These are phyloP conservation scores for Coleophora deauratella DNA, from an alignment of 2,888 invertebrate species.

Conservation along the genomic window DNA sequence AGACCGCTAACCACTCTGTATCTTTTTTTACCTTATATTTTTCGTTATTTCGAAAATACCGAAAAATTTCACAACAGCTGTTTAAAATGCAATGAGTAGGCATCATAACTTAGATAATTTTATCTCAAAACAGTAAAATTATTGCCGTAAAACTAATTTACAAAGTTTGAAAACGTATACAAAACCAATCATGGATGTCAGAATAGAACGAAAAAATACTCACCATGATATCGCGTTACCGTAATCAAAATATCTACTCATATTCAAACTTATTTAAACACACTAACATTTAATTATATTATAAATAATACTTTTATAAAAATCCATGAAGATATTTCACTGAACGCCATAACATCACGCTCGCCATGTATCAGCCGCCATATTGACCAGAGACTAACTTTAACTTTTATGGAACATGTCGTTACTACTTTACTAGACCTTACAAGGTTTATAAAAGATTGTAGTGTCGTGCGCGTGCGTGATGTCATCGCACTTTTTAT, in stretches of 20 bases:
- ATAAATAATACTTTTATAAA: conserved; percentile 37
- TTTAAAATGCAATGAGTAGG: not conserved
- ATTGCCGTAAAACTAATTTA: conserved; percentile 6
- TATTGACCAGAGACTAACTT: conserved; percentile 56
- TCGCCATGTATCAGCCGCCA: conserved; percentile 49
- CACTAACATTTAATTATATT: conserved; percentile 46
- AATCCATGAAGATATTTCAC: conserved; percentile 26
- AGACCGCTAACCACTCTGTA: no score
- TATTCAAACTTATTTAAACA: conserved; percentile 46
- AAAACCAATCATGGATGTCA: conserved; percentile 62
- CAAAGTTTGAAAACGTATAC: conserved; percentile 46
- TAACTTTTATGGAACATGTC: conserved; percentile 21
- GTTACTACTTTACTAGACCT: conserved; percentile 19
- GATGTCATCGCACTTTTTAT: no score
- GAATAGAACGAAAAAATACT: conserved; percentile 40
- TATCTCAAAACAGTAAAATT: not conserved
- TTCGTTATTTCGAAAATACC: not conserved
- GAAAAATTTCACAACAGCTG: not conserved
- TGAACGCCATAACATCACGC: conserved; percentile 65
- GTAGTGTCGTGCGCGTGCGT: no score
- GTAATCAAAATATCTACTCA: conserved; percentile 74
- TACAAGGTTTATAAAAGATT: not conserved
- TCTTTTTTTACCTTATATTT: no score
- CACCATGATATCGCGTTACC: conserved; percentile 71
- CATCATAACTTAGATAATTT: not conserved